Conservation (phyloP, 2,888 invertebrate genomes). For the Ditula angustiorana region DNA sequence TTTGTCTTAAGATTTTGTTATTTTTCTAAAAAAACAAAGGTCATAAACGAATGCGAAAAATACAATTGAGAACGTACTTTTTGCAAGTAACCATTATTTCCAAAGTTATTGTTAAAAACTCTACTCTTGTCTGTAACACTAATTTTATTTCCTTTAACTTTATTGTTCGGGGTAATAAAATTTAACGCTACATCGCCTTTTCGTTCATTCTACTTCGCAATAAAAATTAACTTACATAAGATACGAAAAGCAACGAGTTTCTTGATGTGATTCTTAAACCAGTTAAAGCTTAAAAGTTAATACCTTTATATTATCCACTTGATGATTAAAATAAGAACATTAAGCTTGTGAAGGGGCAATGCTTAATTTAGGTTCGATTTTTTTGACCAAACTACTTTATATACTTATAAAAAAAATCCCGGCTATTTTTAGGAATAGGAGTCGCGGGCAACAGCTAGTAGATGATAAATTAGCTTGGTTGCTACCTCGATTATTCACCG, state of each 20-base stretch:
- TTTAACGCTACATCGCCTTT: constrained; percentile 20
- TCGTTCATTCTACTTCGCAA: neutral
- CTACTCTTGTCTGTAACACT: neutral
- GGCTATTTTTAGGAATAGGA: neutral
- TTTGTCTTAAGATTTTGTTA: neutral
- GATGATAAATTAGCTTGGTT: constrained; percentile 29
- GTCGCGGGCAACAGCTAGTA: neutral
- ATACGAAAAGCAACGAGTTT: neutral
- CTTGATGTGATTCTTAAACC: neutral
- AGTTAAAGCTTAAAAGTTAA: neutral
- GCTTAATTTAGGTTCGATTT: too few species aligned
- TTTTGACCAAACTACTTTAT: too few species aligned
- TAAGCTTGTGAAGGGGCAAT: too few species aligned
- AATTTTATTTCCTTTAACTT: constrained; percentile 2
- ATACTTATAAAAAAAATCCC: neutral
- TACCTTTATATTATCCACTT: neutral
- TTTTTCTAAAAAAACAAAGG: too few species aligned
- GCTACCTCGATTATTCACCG: constrained; percentile 49
- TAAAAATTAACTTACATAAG: neutral
- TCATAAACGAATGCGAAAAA: too few species aligned
- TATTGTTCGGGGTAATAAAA: constrained; percentile 13
- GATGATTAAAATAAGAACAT: too few species aligned
- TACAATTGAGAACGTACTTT: neutral
- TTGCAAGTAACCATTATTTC: neutral
- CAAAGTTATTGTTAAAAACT: neutral